These are phyloP conservation scores for Thera obeliscata DNA, from an alignment of 2,888 invertebrate genomes.

Conservation along the genomic window DNA sequence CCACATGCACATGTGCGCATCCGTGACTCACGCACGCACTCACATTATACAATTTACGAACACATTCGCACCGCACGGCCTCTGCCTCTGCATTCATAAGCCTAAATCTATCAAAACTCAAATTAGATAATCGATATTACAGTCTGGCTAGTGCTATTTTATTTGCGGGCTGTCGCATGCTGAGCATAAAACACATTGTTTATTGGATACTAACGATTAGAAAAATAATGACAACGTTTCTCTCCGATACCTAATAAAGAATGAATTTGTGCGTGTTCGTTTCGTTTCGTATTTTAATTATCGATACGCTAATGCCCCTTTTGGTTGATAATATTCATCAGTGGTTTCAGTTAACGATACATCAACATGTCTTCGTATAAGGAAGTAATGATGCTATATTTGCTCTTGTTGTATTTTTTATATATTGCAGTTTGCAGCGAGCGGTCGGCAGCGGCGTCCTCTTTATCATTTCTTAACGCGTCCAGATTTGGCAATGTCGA, in stretches of 20 bases:
- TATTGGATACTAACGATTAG: slow-evolving; percentile 12
- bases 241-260: neutral
- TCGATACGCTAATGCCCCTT: neutral
- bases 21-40: slow-evolving; percentile 79
- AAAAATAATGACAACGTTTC: slow-evolving; percentile 3
- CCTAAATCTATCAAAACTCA: slow-evolving; percentile 56
- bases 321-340: slow-evolving; percentile 22
- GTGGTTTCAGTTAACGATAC: slow-evolving; percentile 38
- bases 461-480: slow-evolving; percentile 82
- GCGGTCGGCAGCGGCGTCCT: slow-evolving; percentile 67
- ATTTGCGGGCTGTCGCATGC: slow-evolving; percentile 51
- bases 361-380: slow-evolving; percentile 53
- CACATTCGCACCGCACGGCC: slow-evolving; percentile 55
- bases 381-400: slow-evolving; percentile 54
- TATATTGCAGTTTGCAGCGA: slow-evolving; percentile 51
- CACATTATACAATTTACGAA: slow-evolving; percentile 67
- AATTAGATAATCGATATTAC: slow-evolving; percentile 63
- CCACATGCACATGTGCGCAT: slow-evolving; percentile 77
- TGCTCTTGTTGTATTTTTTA: slow-evolving; percentile 53
- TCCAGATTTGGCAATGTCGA: slow-evolving; percentile 81
- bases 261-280: neutral
- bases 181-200: slow-evolving; percentile 34
- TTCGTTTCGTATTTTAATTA: neutral
- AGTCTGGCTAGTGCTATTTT: slow-evolving; percentile 51
- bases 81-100: slow-evolving; percentile 57